phyloP scores from a whole-genome alignment of 1,140 invertebrate species.

The Drosophila micromelanica region DNA sequence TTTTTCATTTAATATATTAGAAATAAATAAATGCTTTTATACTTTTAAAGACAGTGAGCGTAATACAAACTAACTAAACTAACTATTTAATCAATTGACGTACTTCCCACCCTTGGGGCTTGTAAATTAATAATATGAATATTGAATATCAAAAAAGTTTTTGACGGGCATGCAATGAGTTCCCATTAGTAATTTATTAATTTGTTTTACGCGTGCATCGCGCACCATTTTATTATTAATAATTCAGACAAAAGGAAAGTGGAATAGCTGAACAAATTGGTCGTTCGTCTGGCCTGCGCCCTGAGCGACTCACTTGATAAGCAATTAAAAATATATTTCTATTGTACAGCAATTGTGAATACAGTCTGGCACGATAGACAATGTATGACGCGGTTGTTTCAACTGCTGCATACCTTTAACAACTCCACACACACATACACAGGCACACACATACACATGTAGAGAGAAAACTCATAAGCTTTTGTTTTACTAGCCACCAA shows the following conservation, averaged over 20 bases:
- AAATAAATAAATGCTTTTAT: no score
- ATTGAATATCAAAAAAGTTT: constrained; percentile 45
- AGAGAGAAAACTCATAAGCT: constrained; percentile 68
- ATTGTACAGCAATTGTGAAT: constrained; percentile 38
- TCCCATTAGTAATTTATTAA: constrained; percentile 49
- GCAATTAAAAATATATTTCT: constrained; percentile 55
- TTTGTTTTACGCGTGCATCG: constrained; percentile 42
- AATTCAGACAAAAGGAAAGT: constrained; percentile 13
- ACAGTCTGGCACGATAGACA: constrained; percentile 42
- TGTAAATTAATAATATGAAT: constrained; percentile 40
- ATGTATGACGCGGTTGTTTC: constrained; percentile 44
- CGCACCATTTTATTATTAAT: constrained; percentile 30
- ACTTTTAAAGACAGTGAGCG: no score
- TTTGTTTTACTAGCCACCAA: constrained; percentile 79
- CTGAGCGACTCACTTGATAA: constrained; percentile 34
- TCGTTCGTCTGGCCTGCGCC: constrained; percentile 5
- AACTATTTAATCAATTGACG: constrained; percentile 30
- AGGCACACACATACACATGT: constrained; percentile 6
- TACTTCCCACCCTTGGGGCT: constrained; percentile 9
- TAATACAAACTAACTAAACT: no score
- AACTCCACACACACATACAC: constrained; percentile 13
- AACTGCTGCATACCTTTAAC: constrained; percentile 36
- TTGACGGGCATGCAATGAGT: constrained; percentile 37
- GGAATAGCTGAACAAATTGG: constrained; percentile 30
- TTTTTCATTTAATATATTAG: no score